Percentiles rank a stretch among this genome's conserved stretches.
phyloP scores from a whole-genome alignment of 2,888 invertebrate genomes.

The Melitaea athalia region DNA sequence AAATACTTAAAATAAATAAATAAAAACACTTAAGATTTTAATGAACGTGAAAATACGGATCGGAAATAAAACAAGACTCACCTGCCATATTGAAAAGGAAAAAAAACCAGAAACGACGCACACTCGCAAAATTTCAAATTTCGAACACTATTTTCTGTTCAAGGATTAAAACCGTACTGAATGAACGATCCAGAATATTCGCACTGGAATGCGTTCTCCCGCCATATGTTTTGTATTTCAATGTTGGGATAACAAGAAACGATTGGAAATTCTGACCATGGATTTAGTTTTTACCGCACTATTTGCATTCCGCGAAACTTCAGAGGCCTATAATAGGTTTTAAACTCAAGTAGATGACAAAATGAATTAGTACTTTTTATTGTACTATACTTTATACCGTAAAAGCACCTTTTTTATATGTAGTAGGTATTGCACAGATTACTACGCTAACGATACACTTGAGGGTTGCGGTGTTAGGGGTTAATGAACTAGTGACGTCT shows the following conservation, averaged over 20 bases:
- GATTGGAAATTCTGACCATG: slow-evolving; percentile 33
- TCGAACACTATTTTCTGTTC: slow-evolving; percentile 47
- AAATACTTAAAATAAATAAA: neutral
- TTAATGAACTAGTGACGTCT: slow-evolving; percentile 69
- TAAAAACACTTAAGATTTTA: neutral
- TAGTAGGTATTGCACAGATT: neutral
- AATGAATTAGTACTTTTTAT: slow-evolving; percentile 2
- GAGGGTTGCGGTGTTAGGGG: slow-evolving; percentile 49
- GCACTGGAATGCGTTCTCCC: slow-evolving; percentile 56
- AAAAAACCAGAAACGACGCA: neutral
- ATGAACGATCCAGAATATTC: slow-evolving; percentile 64
- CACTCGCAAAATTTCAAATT: slow-evolving; percentile 22
- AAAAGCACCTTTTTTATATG: neutral
- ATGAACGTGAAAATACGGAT: neutral
- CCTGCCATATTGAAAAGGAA: slow-evolving; percentile 43
- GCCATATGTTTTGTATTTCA: slow-evolving; percentile 72
- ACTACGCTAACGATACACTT: neutral
- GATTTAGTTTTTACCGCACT: slow-evolving; percentile 22
- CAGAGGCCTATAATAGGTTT: neutral
- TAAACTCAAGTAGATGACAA: slow-evolving; percentile 1
- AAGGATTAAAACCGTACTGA: slow-evolving; percentile 58
- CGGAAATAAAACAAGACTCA: slow-evolving; percentile 33
- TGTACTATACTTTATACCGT: neutral
- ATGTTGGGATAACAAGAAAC: slow-evolving; percentile 48
- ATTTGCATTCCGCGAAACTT: slow-evolving; percentile 9